Percentiles rank a stretch among this genome's conserved stretches.
phyloP scores from a whole-genome alignment of 2,113 vertebrate genomes.

The Saguinus imperator region DNA sequence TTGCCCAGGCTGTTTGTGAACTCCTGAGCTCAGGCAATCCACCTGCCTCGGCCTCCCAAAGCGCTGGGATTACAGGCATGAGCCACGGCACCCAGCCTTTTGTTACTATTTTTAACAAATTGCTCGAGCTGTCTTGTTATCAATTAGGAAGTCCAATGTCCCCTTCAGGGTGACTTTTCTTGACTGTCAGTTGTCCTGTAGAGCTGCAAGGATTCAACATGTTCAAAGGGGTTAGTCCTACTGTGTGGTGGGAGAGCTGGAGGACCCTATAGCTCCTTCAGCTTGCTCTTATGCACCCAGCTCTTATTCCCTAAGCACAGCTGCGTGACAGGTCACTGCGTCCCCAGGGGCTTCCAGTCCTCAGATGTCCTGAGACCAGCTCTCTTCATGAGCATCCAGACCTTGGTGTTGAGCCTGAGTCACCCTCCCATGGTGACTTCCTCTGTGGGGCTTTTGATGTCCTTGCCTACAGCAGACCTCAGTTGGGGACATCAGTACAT shows the following conservation, averaged over 20 bases:
- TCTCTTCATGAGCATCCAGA: background rate
- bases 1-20: too few species aligned
- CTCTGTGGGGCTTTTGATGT: background rate
- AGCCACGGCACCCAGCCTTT: too few species aligned
- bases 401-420: background rate
- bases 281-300: background rate
- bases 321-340: fast-evolving
- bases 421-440: background rate
- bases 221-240: background rate
- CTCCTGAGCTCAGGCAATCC: too few species aligned
- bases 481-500: background rate
- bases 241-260: background rate
- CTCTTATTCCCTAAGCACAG: background rate
- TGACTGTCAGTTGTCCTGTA: background rate
- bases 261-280: fast-evolving
- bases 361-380: background rate
- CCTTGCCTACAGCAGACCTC: background rate
- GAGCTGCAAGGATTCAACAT: background rate
- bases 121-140: background rate
- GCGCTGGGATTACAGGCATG: too few species aligned
- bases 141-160: background rate
- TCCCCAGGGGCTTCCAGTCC: background rate
- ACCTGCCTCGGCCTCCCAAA: too few species aligned
- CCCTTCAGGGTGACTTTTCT: background rate
- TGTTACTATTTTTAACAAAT: background rate